Percentiles rank a stretch among this genome's conserved stretches.
Conservation (phyloP, 2,888 invertebrate genomes). For the Chalcosyrphus nemorum region DNA sequence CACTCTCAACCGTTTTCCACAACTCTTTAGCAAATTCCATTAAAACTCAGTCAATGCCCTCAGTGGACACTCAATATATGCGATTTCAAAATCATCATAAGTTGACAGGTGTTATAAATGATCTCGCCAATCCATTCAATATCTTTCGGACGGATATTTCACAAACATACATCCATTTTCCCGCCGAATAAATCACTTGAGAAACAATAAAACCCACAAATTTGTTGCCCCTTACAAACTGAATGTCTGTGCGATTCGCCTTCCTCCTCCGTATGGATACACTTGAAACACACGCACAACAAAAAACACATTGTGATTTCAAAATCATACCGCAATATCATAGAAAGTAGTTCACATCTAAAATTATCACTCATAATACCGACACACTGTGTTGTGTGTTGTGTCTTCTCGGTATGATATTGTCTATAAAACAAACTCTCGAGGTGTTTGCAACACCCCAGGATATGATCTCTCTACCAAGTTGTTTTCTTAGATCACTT, state of each 20-base stretch:
- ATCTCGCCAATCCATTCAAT: neutral
- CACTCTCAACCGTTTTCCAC: too few species aligned
- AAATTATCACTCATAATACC: constrained; percentile 35
- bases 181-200: constrained; percentile 37
- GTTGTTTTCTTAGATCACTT: constrained; percentile 8
- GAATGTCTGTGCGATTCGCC: neutral
- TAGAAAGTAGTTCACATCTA: constrained; percentile 39
- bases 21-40: too few species aligned
- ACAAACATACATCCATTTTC: neutral
- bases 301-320: constrained; percentile 22
- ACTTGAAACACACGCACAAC: constrained; percentile 18
- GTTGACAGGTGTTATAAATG: neutral
- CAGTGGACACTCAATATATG: too few species aligned
- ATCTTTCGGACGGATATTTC: neutral
- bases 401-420: neutral
- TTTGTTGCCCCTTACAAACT: constrained; percentile 19
- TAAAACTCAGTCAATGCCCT: too few species aligned
- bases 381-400: too few species aligned
- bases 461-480: constrained; percentile 20
- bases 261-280: neutral
- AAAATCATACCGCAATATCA: constrained; percentile 27
- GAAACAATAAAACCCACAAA: constrained; percentile 32
- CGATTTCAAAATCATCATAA: neutral
- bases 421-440: constrained; percentile 2
- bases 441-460: constrained; percentile 8